Evolutionary conservation across 2,797 vertebrate species (phyloP).

Genomic region (Gallinago nigripennis): DNA sequence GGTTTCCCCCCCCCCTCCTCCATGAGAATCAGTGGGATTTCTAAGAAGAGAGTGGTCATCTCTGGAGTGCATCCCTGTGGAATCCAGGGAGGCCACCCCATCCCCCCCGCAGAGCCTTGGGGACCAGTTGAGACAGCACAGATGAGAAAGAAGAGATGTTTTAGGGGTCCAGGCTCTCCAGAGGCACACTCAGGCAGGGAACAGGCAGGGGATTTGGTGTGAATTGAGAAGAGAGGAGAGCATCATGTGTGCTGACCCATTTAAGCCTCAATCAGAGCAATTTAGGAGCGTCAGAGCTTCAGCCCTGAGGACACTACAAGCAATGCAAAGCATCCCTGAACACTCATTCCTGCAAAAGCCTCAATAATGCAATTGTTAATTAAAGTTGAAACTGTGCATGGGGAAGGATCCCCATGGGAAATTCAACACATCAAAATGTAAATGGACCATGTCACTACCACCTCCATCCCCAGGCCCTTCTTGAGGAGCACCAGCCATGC

Average conservation of each 20-base stretch:
- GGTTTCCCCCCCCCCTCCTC: neutral
- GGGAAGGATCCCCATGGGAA: neutral
- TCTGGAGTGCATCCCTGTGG: neutral
- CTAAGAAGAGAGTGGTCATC: slow-evolving; percentile 43
- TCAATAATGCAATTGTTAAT: neutral
- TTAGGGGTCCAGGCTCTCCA: neutral
- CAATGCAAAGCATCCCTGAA: neutral
- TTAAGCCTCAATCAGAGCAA: neutral
- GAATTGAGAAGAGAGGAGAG: neutral
- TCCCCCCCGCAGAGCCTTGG: rapidly evolving
- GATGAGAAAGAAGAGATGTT: neutral
- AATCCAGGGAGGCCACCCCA: neutral
- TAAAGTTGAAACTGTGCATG: neutral
- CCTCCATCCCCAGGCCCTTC: neutral
- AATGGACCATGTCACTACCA: rapidly evolving
- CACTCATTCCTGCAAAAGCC: neutral
- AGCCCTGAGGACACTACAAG: neutral
- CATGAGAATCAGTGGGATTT: neutral
- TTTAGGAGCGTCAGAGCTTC: neutral
- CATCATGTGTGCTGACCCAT: rapidly evolving
- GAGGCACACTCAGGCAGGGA: neutral
- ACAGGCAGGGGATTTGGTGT: rapidly evolving
- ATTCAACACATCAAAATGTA: neutral
- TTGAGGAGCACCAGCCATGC: rapidly evolving
- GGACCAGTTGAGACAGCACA: neutral